These are phyloP conservation scores for Rachycentron canadum DNA, from an alignment of 2,797 vertebrate genomes.

Conservation along the genomic window DNA sequence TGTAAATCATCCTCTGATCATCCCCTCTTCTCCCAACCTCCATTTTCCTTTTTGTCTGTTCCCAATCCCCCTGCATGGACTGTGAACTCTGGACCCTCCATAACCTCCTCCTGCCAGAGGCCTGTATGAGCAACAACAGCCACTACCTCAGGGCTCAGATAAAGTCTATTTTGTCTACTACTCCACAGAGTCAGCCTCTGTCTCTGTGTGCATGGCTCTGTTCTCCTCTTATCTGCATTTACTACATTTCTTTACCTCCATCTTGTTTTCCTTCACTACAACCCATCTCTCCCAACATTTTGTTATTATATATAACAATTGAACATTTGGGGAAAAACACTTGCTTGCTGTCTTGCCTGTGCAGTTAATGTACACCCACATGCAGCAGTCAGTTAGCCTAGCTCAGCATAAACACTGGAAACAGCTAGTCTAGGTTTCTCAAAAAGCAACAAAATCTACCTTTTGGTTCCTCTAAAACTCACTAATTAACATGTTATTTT, in stretches of 20 bases:
- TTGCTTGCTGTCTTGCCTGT: not conserved
- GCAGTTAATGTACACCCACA: not conserved
- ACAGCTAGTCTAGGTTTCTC: not conserved
- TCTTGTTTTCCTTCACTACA: not conserved
- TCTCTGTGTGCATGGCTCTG: constrained; percentile 3
- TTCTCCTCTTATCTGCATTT: constrained; percentile 30
- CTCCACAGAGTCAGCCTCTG: not conserved
- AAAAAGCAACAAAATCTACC: not conserved
- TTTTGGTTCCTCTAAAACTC: not conserved
- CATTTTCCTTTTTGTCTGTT: constrained; percentile 20
- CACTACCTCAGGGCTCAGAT: constrained; percentile 35
- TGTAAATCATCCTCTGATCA: constrained; percentile 46
- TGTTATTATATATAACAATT: not conserved
- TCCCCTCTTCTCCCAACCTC: constrained; percentile 22
- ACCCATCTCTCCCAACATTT: constrained; percentile 1
- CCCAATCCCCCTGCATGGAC: constrained; percentile 31
- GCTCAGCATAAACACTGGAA: not conserved
- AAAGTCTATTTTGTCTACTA: constrained; percentile 12
- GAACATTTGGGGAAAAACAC: not conserved
- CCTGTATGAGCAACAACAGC: constrained; percentile 48
- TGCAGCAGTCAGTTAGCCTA: not conserved
- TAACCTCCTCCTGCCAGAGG: constrained; percentile 44
- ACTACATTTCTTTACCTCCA: constrained; percentile 16
- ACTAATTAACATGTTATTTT: not conserved
- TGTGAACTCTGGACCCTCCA: constrained; percentile 33